Conservation (phyloP, 2,797 vertebrate species). For the Tachyglossus aculeatus region DNA sequence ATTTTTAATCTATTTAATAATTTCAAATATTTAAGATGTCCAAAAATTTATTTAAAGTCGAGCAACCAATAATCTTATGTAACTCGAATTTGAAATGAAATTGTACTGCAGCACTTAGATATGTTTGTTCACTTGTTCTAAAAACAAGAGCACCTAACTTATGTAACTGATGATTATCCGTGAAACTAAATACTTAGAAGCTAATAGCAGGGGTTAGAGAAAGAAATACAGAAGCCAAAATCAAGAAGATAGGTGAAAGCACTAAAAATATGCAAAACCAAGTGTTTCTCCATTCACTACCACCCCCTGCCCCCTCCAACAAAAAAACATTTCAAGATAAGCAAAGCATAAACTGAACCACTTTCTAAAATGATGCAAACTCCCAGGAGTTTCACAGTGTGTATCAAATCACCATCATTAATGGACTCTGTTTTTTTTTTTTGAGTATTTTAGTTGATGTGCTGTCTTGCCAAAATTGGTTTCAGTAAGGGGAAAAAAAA, state of each 20-base stretch:
- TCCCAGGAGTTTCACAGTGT: slow-evolving; percentile 25
- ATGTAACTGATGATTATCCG: too few species aligned
- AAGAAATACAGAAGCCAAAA: too few species aligned
- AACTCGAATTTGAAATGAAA: too few species aligned
- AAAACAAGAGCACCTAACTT: too few species aligned
- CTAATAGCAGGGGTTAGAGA: too few species aligned
- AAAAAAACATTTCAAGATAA: neutral
- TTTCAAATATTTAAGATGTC: neutral
- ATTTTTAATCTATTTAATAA: neutral
- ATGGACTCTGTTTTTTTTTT: slow-evolving; percentile 49
- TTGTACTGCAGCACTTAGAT: too few species aligned
- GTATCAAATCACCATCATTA: slow-evolving; percentile 47
- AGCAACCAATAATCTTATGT: neutral
- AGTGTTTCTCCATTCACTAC: too few species aligned
- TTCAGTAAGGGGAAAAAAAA: slow-evolving; percentile 53
- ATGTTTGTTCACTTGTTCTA: too few species aligned
- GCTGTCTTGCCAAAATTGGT: slow-evolving; percentile 52
- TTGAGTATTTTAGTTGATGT: slow-evolving; percentile 54
- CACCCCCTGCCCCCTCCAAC: too few species aligned
- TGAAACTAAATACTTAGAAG: too few species aligned
- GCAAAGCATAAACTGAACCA: neutral
- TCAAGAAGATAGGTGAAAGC: too few species aligned
- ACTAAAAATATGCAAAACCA: too few species aligned
- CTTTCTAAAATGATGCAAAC: slow-evolving; percentile 26
- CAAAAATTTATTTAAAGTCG: neutral